These are phyloP conservation scores for Ramazzottius varieornatus DNA, from an alignment of 2,888 invertebrate species.

Conservation along the genomic window DNA sequence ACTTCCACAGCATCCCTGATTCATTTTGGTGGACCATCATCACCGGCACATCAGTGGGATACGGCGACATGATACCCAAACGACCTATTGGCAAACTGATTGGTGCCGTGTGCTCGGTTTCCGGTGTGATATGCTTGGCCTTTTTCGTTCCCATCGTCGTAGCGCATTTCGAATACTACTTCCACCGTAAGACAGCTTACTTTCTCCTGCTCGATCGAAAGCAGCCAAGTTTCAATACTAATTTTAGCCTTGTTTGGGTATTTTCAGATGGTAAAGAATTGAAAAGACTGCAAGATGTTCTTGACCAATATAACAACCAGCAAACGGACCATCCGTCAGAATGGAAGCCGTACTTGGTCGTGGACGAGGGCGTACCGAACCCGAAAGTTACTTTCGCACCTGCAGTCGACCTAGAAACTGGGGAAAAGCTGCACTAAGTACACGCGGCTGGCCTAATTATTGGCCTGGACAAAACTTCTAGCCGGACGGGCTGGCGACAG, in stretches of 20 bases:
- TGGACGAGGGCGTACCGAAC: too few species aligned
- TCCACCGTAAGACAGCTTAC: slow-evolving; percentile 3
- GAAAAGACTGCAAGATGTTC: neutral
- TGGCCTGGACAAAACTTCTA: too few species aligned
- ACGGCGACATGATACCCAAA: slow-evolving; percentile 22
- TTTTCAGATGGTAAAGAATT: neutral
- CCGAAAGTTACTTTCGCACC: too few species aligned
- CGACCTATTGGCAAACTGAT: slow-evolving; percentile 21
- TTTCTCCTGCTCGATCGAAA: too few species aligned
- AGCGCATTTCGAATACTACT: slow-evolving; percentile 18
- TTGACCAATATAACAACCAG: too few species aligned
- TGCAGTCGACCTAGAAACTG: too few species aligned
- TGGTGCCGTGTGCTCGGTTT: slow-evolving; percentile 20
- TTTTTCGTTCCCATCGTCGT: slow-evolving; percentile 22
- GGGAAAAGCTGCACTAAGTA: too few species aligned
- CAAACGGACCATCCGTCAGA: too few species aligned
- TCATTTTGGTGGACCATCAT: slow-evolving; percentile 25
- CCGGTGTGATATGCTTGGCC: slow-evolving; percentile 21
- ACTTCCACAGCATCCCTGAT: slow-evolving; percentile 22
- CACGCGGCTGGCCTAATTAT: too few species aligned
- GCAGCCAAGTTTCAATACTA: too few species aligned
- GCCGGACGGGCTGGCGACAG: too few species aligned
- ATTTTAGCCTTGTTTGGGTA: neutral
- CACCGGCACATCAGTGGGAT: slow-evolving; percentile 23
- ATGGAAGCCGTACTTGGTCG: too few species aligned